Evolutionary conservation across 2,797 vertebrate genomes (phyloP).

Genomic region (Adrianichthys oophorus): DNA sequence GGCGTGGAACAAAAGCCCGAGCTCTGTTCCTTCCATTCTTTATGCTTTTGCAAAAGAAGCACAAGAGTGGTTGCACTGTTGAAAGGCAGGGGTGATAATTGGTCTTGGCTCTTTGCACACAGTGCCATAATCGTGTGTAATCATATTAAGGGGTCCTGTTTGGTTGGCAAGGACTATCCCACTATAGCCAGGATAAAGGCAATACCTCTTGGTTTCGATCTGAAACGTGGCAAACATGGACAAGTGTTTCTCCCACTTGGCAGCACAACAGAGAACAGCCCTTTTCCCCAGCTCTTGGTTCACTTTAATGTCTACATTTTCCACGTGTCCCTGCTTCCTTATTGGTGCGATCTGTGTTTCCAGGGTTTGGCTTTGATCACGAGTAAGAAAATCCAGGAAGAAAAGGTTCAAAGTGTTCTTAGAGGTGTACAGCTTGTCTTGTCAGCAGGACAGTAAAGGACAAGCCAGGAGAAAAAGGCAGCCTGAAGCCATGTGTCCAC

Average conservation of each 20-base stretch:
- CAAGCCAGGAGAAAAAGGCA: slow-evolving; percentile 24
- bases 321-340: slow-evolving; percentile 11
- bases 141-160: slow-evolving; percentile 76
- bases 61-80: slow-evolving; percentile 45
- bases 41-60: slow-evolving; percentile 25
- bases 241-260: slow-evolving; percentile 27
- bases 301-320: slow-evolving; percentile 5
- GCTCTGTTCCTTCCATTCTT: slow-evolving; percentile 41
- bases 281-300: slow-evolving; percentile 6
- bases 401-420: slow-evolving; percentile 33
- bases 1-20: slow-evolving; percentile 41
- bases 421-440: slow-evolving; percentile 36
- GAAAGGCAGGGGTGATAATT: slow-evolving; percentile 79
- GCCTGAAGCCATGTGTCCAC: slow-evolving; percentile 69
- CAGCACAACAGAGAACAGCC: slow-evolving; percentile 19
- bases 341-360: slow-evolving; percentile 17
- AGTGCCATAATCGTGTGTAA: slow-evolving; percentile 73
- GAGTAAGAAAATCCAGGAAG: slow-evolving; percentile 13
- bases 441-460: slow-evolving; percentile 50
- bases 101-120: slow-evolving; percentile 76
- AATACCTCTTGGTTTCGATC: slow-evolving; percentile 31
- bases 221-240: slow-evolving; percentile 16
- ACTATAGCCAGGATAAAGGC: slow-evolving; percentile 56
- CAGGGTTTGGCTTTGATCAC: slow-evolving; percentile 15
- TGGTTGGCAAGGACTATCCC: slow-evolving; percentile 47